Percentiles rank a stretch among this genome's conserved stretches.
phyloP scores from a whole-genome alignment of 2,113 vertebrate genomes.

The Scopus umbretta region DNA sequence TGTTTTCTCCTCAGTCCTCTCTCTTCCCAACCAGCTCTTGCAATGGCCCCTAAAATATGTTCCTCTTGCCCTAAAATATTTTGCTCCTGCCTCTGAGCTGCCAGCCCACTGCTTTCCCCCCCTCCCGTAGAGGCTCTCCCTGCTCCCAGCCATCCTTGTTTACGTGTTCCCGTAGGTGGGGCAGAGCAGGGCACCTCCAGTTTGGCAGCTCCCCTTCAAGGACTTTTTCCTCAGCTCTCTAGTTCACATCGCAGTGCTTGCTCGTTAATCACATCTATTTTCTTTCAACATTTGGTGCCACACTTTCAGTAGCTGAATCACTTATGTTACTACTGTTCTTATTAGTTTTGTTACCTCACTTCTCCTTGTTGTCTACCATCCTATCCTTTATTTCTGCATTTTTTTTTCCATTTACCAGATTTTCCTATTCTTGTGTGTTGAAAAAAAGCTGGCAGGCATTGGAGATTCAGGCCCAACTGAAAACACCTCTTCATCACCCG shows the following conservation, averaged over 20 bases:
- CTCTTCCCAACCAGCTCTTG: background rate
- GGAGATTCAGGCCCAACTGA: background rate
- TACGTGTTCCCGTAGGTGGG: rapidly evolving
- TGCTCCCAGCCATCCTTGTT: background rate
- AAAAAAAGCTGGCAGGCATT: background rate
- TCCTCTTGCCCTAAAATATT: background rate
- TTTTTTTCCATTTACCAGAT: background rate
- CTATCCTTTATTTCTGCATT: background rate
- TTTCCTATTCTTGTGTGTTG: background rate
- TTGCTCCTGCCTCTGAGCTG: background rate
- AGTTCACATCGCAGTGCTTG: background rate
- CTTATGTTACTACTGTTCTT: background rate
- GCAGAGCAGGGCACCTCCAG: background rate
- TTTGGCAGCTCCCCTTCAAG: background rate
- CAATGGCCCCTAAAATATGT: background rate
- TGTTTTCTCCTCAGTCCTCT: background rate
- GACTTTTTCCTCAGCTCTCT: background rate
- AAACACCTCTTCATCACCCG: background rate
- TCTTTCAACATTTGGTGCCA: background rate
- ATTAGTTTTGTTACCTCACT: background rate
- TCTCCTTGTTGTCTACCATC: background rate
- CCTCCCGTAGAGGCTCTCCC: background rate
- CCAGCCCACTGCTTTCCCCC: background rate
- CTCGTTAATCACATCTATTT: background rate
- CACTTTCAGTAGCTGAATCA: background rate